A percentile compares a stretch with the other conserved stretches of the same genome.
Conservation (phyloP, 2,113 vertebrate genomes). For the Hydrolagus affinis region DNA sequence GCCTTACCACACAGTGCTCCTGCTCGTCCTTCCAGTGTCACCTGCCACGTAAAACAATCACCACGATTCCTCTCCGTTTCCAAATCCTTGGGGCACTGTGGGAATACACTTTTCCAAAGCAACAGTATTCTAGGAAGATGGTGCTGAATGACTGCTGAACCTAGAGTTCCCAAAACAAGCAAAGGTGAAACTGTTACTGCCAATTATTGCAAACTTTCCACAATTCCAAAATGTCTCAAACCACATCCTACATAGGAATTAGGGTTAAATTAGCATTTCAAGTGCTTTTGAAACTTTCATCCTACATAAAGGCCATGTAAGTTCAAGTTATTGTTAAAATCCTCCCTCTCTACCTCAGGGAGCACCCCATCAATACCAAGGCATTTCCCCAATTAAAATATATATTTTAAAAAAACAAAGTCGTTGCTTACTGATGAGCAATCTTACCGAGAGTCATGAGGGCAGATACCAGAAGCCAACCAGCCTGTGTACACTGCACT, state of each 20-base stretch:
- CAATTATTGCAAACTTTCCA: no score
- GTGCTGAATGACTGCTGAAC: conserved; percentile 70
- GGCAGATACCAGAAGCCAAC: conserved; percentile 77
- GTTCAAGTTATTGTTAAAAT: no score
- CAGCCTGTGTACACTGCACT: conserved; percentile 74
- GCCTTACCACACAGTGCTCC: conserved; percentile 79
- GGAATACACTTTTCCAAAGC: conserved; percentile 82
- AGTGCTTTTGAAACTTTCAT: no score
- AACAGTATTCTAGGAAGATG: conserved; percentile 71
- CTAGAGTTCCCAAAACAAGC: conserved; percentile 46
- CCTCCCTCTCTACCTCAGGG: no score
- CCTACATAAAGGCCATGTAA: no score
- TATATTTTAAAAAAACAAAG: neutral
- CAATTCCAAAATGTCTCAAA: neutral
- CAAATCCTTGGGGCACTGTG: conserved; percentile 70
- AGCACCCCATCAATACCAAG: no score
- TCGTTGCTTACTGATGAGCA: neutral
- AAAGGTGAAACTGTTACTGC: no score
- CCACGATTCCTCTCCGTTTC: conserved; percentile 77
- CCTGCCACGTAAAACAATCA: conserved; percentile 89
- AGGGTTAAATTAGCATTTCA: no score
- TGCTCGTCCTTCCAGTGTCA: conserved; percentile 82
- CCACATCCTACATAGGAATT: neutral
- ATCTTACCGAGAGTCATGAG: conserved; percentile 76
- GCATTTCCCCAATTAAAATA: neutral